Percentiles rank a stretch among this genome's conserved stretches.
These are phyloP conservation scores for Apotomis capreana DNA, from an alignment of 2,888 invertebrate species.

Conservation along the genomic window DNA sequence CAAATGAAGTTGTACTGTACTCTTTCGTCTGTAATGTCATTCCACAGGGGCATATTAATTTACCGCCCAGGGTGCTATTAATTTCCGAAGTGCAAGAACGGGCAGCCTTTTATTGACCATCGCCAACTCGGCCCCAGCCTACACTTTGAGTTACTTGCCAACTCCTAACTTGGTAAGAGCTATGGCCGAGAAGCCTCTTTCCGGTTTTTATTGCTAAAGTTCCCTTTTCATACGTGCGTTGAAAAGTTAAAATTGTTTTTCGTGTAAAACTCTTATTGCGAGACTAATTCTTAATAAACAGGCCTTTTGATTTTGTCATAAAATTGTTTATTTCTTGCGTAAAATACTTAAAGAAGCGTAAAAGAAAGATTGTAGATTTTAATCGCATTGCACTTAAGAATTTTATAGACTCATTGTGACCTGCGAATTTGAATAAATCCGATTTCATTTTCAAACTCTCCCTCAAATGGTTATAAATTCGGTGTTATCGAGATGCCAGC, in stretches of 20 bases:
- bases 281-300: conserved; percentile 5
- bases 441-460: not conserved
- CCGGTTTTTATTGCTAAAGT: conserved; percentile 78
- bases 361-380: not conserved
- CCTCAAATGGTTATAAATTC: not conserved
- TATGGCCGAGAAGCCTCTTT: conserved; percentile 69
- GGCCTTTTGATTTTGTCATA: not conserved
- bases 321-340: not conserved
- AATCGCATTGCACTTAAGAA: not conserved
- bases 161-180: conserved; percentile 71
- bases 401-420: not conserved
- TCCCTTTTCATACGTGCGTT: conserved; percentile 72
- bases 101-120: conserved; percentile 69
- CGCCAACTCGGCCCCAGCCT: conserved; percentile 66
- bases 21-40: not conserved
- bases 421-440: not conserved
- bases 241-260: conserved; percentile 64
- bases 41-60: not conserved
- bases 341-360: not conserved
- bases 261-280: conserved; percentile 41
- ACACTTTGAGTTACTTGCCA: conserved; percentile 70
- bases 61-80: conserved; percentile 8
- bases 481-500: not conserved
- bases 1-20: too few species aligned
- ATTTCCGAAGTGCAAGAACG: conserved; percentile 45